These are phyloP conservation scores for Himalopsyche tibetana DNA, from an alignment of 2,888 invertebrate genomes.

Conservation along the genomic window DNA sequence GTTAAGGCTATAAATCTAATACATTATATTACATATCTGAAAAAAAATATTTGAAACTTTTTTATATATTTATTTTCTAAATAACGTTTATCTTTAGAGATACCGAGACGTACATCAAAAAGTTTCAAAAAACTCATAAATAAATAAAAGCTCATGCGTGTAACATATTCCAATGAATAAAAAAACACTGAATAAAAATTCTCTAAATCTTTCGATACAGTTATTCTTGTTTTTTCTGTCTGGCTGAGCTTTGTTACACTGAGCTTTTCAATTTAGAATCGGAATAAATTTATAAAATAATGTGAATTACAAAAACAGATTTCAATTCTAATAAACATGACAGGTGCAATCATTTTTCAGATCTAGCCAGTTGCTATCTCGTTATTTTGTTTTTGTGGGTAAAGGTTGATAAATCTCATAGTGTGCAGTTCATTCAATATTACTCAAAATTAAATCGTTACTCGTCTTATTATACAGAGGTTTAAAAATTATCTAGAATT, in stretches of 20 bases:
- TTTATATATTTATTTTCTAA: too few species aligned
- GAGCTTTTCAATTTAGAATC: constrained; percentile 22
- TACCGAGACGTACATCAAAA: too few species aligned
- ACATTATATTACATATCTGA: too few species aligned
- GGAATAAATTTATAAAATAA: constrained; percentile 25
- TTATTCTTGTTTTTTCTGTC: constrained; percentile 32
- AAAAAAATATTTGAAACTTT: too few species aligned
- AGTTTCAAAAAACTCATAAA: neutral
- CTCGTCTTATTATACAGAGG: too few species aligned
- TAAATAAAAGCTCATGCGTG: neutral
- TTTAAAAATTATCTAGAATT: too few species aligned
- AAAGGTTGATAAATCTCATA: too few species aligned
- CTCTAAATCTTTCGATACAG: constrained; percentile 2
- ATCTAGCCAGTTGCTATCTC: neutral
- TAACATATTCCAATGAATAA: constrained; percentile 33
- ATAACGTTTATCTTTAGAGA: too few species aligned
- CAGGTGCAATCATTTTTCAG: neutral
- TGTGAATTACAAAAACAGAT: constrained; percentile 11
- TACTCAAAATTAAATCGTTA: too few species aligned
- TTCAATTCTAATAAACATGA: constrained; percentile 28
- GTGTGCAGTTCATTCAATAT: too few species aligned
- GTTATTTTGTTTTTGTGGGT: too few species aligned
- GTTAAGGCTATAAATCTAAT: too few species aligned
- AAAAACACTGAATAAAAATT: neutral
- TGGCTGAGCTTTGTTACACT: constrained; percentile 21